Conservation (phyloP, 2,113 vertebrate species). For the Chlorodrepanis virens region DNA sequence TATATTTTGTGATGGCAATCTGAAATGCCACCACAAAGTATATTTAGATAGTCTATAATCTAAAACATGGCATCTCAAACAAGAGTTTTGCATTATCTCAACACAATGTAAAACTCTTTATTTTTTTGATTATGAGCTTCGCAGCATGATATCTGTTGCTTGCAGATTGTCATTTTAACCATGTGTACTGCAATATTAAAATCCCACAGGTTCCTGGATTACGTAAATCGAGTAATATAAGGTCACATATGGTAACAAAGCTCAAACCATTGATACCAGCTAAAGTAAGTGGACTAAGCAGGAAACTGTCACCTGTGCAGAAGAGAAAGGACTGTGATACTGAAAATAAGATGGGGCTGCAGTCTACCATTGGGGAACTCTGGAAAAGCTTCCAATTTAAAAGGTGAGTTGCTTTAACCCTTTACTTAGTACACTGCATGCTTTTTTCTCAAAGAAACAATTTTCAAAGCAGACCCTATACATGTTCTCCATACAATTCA, state of each 20-base stretch:
- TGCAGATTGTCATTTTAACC: neutral
- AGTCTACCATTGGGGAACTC: slow-evolving; percentile 85
- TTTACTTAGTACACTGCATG: neutral
- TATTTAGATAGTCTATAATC: neutral
- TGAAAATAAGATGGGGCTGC: slow-evolving; percentile 85
- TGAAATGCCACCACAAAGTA: neutral
- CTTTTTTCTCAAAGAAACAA: neutral
- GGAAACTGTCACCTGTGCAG: slow-evolving; percentile 51
- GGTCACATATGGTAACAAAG: slow-evolving; percentile 58
- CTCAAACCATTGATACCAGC: slow-evolving; percentile 74
- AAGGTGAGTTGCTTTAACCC: slow-evolving; percentile 72
- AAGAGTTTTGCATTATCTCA: neutral
- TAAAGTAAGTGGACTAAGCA: slow-evolving; percentile 87
- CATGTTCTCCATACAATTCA: neutral
- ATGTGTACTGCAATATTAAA: neutral
- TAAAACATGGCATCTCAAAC: neutral
- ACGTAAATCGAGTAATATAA: slow-evolving; percentile 58
- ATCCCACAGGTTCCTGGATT: slow-evolving; percentile 81
- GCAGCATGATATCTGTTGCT: neutral
- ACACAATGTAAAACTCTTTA: neutral
- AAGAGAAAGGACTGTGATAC: slow-evolving; percentile 69
- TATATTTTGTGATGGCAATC: neutral
- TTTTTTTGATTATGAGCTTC: neutral
- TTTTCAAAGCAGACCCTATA: neutral
- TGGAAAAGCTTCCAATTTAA: slow-evolving; percentile 91